Percentiles rank a stretch among this genome's conserved stretches.
phyloP scores from a whole-genome alignment of 1,140 invertebrate species.

The Atta colombica region DNA sequence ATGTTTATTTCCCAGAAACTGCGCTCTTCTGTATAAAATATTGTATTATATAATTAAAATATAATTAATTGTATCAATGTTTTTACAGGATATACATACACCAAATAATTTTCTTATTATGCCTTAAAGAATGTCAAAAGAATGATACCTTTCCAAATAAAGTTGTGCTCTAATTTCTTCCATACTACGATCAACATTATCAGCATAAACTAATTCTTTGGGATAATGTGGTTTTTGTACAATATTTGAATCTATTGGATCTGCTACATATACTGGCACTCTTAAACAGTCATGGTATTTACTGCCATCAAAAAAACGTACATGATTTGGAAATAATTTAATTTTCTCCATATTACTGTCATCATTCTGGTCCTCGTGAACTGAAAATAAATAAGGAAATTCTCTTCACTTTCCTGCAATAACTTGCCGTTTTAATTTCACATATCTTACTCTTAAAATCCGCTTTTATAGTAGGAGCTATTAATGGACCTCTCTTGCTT shows the following conservation, averaged over 20 bases:
- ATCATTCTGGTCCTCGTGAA: slow-evolving; percentile 88
- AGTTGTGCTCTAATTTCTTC: slow-evolving; percentile 89
- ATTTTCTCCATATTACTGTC: slow-evolving; percentile 77
- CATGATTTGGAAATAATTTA: slow-evolving; percentile 82
- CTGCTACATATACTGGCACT: slow-evolving; percentile 88
- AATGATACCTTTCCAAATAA: slow-evolving; percentile 76
- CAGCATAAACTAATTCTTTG: slow-evolving; percentile 88
- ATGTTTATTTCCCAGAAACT: slow-evolving; percentile 53
- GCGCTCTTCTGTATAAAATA: slow-evolving; percentile 25
- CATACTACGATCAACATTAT: slow-evolving; percentile 89
- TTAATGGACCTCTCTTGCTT: slow-evolving; percentile 81
- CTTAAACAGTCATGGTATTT: slow-evolving; percentile 88
- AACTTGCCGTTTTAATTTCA: not conserved
- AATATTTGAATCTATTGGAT: slow-evolving; percentile 88
- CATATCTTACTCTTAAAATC: slow-evolving; percentile 83
- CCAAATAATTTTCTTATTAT: slow-evolving; percentile 37
- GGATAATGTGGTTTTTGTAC: slow-evolving; percentile 86
- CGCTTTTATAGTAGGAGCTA: slow-evolving; percentile 78
- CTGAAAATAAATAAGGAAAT: slow-evolving; percentile 80
- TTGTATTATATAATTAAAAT: not conserved
- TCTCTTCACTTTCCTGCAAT: not conserved
- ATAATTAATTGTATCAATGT: not conserved
- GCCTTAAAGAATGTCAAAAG: not conserved
- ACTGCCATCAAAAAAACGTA: slow-evolving; percentile 81
- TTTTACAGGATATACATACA: not conserved